Conservation (phyloP, 2,888 invertebrate species). For the Aphidoletes aphidimyza region DNA sequence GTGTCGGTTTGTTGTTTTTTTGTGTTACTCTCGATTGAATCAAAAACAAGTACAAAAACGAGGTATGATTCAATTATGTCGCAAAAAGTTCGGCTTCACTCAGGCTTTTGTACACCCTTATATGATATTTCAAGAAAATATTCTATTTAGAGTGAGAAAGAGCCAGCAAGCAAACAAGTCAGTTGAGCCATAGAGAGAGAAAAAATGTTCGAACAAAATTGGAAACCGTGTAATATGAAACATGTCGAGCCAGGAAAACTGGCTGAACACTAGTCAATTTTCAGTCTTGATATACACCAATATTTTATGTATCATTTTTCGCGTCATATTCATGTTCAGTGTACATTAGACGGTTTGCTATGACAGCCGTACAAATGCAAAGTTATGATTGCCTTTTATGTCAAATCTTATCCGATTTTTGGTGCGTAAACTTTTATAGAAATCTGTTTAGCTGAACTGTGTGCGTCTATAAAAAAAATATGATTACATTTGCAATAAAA, state of each 20-base stretch:
- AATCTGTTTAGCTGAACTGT: background rate
- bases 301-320: background rate
- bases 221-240: background rate
- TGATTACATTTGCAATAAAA: constrained; percentile 19
- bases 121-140: too few relatives aligned
- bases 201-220: too few relatives aligned
- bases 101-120: too few relatives aligned
- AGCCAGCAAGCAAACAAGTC: too few relatives aligned
- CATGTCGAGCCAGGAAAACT: background rate
- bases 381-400: constrained; percentile 9
- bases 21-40: too few relatives aligned
- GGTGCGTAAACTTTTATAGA: background rate
- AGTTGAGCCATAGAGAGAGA: too few relatives aligned
- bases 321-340: background rate
- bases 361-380: background rate
- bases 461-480: background rate
- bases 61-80: constrained; percentile 23
- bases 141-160: too few relatives aligned
- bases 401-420: background rate
- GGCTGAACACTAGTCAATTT: background rate
- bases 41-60: background rate
- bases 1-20: too few relatives aligned
- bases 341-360: too few relatives aligned
- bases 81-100: too few relatives aligned
- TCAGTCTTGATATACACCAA: background rate